A percentile compares a stretch with the other conserved stretches of the same genome.
Evolutionary conservation across 2,797 vertebrate genomes (phyloP).

Genomic region (Ctenopoma multispine): DNA sequence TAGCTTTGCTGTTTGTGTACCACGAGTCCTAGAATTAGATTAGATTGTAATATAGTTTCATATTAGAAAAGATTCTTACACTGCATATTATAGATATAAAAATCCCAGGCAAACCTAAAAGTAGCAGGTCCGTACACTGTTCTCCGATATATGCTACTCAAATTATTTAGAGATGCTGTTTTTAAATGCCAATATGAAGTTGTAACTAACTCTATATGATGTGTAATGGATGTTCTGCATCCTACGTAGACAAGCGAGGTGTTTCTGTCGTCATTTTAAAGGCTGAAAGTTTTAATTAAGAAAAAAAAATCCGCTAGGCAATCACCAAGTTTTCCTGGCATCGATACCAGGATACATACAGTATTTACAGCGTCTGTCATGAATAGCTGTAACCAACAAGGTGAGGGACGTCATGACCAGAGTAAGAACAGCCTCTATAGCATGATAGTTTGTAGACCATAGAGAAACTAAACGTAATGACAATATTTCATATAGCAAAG

Average conservation of each 20-base stretch:
- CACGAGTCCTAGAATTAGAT: not conserved
- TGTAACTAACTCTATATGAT: not conserved
- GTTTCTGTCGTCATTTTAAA: not conserved
- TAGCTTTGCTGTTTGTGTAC: not conserved
- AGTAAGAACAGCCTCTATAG: not conserved
- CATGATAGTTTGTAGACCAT: too few species aligned
- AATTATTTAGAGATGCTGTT: too few species aligned
- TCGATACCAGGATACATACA: too few species aligned
- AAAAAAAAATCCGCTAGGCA: not conserved
- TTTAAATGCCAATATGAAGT: not conserved
- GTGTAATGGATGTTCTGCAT: too few species aligned
- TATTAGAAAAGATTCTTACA: too few species aligned
- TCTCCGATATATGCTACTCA: too few species aligned
- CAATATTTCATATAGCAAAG: too few species aligned
- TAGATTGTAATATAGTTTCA: not conserved
- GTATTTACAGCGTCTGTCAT: not conserved
- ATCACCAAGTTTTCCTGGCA: not conserved
- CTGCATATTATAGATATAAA: too few species aligned
- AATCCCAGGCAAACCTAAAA: not conserved
- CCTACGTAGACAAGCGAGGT: not conserved
- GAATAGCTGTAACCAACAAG: not conserved
- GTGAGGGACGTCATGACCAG: not conserved
- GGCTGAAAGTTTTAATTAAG: too few species aligned
- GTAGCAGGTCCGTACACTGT: too few species aligned
- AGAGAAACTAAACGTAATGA: too few species aligned